These are phyloP conservation scores for Stenopsyche tienmushanensis DNA, from an alignment of 1,140 invertebrate species.

Conservation along the genomic window DNA sequence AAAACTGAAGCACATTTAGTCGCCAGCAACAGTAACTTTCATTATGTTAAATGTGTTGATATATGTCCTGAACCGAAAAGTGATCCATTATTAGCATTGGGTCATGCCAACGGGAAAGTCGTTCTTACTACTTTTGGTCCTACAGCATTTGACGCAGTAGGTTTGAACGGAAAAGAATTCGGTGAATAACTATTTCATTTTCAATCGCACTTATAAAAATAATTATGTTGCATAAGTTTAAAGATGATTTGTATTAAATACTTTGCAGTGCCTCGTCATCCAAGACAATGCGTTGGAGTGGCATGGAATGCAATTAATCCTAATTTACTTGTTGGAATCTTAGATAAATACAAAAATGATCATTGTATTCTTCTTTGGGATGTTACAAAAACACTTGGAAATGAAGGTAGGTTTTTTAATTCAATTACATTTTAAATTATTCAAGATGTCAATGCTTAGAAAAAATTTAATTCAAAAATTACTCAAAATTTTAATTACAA, in stretches of 20 bases:
- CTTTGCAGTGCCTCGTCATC: slow-evolving; percentile 71
- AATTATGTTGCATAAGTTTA: neutral
- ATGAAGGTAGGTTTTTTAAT: slow-evolving; percentile 43
- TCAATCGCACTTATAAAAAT: no score
- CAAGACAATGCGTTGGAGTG: slow-evolving; percentile 82
- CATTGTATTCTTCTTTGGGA: slow-evolving; percentile 82
- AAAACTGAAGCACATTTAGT: slow-evolving; percentile 66
- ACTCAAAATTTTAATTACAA: neutral
- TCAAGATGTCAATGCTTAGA: slow-evolving; percentile 3
- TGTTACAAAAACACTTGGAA: slow-evolving; percentile 57
- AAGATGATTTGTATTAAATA: neutral
- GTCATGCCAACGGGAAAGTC: slow-evolving; percentile 84
- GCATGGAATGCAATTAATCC: slow-evolving; percentile 86
- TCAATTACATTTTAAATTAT: neutral
- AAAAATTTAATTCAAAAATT: neutral
- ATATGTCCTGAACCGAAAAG: slow-evolving; percentile 70
- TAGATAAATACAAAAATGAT: slow-evolving; percentile 85
- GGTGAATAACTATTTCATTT: slow-evolving; percentile 54
- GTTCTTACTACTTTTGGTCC: slow-evolving; percentile 77
- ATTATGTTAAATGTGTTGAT: slow-evolving; percentile 76
- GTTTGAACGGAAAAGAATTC: slow-evolving; percentile 74
- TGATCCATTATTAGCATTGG: slow-evolving; percentile 80
- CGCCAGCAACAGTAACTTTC: slow-evolving; percentile 64
- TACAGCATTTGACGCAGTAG: slow-evolving; percentile 64
- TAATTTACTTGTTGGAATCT: slow-evolving; percentile 78